These are phyloP conservation scores for Paedocypris sp. DNA, from an alignment of 2,113 vertebrate species.

Conservation along the genomic window DNA sequence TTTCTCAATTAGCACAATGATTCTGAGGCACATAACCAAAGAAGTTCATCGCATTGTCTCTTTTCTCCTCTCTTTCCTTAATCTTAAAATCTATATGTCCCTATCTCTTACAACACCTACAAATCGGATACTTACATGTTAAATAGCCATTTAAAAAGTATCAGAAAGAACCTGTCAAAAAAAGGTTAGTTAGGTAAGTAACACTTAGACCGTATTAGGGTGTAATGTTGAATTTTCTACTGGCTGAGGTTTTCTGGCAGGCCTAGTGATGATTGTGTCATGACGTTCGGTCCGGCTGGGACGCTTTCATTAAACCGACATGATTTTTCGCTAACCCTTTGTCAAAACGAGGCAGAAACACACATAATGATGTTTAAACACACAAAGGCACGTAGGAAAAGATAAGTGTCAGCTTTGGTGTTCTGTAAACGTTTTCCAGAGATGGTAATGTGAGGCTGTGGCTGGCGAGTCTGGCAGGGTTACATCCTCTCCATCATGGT, in stretches of 20 bases:
- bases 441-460: slow-evolving; percentile 42
- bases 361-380: neutral
- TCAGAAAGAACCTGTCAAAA: too few relatives aligned
- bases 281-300: slow-evolving; percentile 38
- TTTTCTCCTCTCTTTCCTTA: too few relatives aligned
- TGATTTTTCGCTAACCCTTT: slow-evolving; percentile 3
- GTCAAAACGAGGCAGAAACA: neutral
- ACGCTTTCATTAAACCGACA: slow-evolving; percentile 6
- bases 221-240: slow-evolving; percentile 23
- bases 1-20: too few relatives aligned
- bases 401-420: neutral
- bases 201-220: slow-evolving; percentile 16
- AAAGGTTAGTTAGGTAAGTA: slow-evolving; percentile 5
- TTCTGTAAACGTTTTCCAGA: slow-evolving; percentile 50
- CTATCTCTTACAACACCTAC: too few relatives aligned
- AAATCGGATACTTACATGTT: too few relatives aligned
- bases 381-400: neutral
- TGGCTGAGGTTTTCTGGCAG: slow-evolving; percentile 19
- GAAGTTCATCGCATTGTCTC: too few relatives aligned
- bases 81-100: too few relatives aligned
- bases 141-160: too few relatives aligned
- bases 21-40: too few relatives aligned
- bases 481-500: slow-evolving; percentile 14
- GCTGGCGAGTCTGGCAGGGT: slow-evolving; percentile 42
- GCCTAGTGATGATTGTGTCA: neutral